Evolutionary conservation across 2,888 invertebrate species (phyloP).

Genomic region (Thyatira batis): DNA sequence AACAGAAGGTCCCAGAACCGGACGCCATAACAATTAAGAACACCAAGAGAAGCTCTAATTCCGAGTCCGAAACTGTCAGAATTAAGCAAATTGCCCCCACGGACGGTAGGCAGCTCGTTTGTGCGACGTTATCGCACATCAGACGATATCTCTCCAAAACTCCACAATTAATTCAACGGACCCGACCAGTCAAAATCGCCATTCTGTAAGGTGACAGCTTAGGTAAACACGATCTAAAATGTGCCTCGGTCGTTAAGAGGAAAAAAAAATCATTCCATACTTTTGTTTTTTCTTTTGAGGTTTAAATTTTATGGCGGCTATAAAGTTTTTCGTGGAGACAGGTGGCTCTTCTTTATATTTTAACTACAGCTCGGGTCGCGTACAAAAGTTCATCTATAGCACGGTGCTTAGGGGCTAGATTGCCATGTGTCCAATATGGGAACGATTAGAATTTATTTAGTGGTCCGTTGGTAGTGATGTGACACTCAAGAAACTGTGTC

Average conservation of each 20-base stretch:
- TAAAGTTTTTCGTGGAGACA: conserved; percentile 82
- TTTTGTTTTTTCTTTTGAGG: conserved; percentile 77
- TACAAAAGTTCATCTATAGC: conserved; percentile 59
- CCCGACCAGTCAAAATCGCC: conserved; percentile 78
- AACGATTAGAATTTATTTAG: conserved; percentile 78
- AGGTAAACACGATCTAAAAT: conserved; percentile 81
- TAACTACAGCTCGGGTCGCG: conserved; percentile 59
- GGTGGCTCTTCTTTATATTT: conserved; percentile 81
- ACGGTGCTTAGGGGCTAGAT: conserved; percentile 66
- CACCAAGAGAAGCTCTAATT: conserved; percentile 46
- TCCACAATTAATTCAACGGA: conserved; percentile 76
- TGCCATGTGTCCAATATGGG: conserved; percentile 54
- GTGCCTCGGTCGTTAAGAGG: conserved; percentile 69
- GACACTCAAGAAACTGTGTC: conserved; percentile 81
- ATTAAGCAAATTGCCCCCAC: conserved; percentile 65
- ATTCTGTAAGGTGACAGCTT: conserved; percentile 80
- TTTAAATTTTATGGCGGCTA: conserved; percentile 80
- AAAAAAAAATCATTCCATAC: conserved; percentile 66
- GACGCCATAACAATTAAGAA: conserved; percentile 59
- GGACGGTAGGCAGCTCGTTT: conserved; percentile 59
- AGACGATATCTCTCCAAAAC: conserved; percentile 72
- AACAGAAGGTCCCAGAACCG: conserved; percentile 39
- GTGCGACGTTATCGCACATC: conserved; percentile 69
- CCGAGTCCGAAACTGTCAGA: conserved; percentile 58
- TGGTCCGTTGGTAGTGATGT: conserved; percentile 79